phyloP scores from a whole-genome alignment of 2,888 invertebrate species.

The Bombyx huttoni region DNA sequence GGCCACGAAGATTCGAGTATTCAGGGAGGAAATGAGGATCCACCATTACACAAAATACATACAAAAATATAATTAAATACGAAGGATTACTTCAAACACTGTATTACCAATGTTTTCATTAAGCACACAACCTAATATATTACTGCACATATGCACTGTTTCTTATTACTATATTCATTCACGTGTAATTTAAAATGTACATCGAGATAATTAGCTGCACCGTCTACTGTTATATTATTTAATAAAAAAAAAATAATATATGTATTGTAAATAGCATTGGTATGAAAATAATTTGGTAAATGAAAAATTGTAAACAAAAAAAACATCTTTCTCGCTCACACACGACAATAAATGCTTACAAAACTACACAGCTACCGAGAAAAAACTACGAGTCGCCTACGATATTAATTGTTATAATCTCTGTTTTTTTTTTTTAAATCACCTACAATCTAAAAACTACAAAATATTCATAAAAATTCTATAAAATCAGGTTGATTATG shows the following conservation, averaged over 20 bases:
- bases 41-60: background rate
- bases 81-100: no score
- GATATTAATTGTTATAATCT: slow-evolving; percentile 44
- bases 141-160: background rate
- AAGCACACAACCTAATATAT: background rate
- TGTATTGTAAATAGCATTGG: slow-evolving; percentile 45
- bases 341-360: slow-evolving; percentile 39
- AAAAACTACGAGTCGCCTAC: slow-evolving; percentile 40
- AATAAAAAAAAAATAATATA: slow-evolving; percentile 19
- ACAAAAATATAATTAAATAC: background rate
- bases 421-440: slow-evolving; percentile 23
- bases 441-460: slow-evolving; percentile 11
- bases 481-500: slow-evolving; percentile 35
- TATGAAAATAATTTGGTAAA: slow-evolving; percentile 68
- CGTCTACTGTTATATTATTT: slow-evolving; percentile 35
- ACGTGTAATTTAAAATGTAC: slow-evolving; percentile 1
- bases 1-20: slow-evolving; percentile 30
- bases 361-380: slow-evolving; percentile 53
- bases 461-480: slow-evolving; percentile 21
- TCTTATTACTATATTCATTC: background rate
- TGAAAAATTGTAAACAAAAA: slow-evolving; percentile 10
- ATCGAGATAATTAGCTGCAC: slow-evolving; percentile 17
- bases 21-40: slow-evolving; percentile 3
- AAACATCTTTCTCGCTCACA: slow-evolving; percentile 13
- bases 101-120: no score